Evolutionary conservation across 2,888 invertebrate species (phyloP).

Genomic region (Lydus trimaculatus): DNA sequence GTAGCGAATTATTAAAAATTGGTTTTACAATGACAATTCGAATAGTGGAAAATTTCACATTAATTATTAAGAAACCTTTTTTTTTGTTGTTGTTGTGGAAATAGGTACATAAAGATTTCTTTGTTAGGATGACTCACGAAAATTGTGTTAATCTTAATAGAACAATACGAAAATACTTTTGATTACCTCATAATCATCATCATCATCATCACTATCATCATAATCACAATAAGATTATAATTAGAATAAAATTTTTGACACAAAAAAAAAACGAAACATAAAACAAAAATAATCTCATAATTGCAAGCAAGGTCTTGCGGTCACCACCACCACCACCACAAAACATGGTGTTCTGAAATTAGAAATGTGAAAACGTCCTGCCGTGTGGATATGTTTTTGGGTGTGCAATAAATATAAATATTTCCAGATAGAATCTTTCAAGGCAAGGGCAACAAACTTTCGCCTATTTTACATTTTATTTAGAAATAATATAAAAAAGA

Average conservation of each 20-base stretch:
- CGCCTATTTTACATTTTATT: neutral
- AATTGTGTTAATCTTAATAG: neutral
- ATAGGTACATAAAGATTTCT: neutral
- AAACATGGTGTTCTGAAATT: slow-evolving; percentile 1
- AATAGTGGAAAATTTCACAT: neutral
- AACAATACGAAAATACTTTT: neutral
- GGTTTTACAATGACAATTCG: neutral
- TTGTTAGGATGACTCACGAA: neutral
- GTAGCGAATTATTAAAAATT: too few species aligned
- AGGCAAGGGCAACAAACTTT: slow-evolving; percentile 11
- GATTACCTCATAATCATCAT: neutral
- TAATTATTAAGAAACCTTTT: neutral
- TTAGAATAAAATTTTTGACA: too few species aligned
- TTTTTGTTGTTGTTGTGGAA: too few species aligned
- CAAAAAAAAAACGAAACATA: neutral
- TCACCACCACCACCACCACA: too few species aligned
- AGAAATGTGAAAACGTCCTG: neutral
- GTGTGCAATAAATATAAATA: slow-evolving; percentile 2
- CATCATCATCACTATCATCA: too few species aligned
- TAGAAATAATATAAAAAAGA: too few species aligned
- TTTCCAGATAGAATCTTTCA: slow-evolving; percentile 3
- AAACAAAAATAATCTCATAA: too few species aligned
- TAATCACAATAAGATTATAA: neutral
- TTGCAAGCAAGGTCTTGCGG: neutral
- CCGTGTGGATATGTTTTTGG: neutral